Conservation (phyloP, 2,888 invertebrate genomes). For the Nineta flava region DNA sequence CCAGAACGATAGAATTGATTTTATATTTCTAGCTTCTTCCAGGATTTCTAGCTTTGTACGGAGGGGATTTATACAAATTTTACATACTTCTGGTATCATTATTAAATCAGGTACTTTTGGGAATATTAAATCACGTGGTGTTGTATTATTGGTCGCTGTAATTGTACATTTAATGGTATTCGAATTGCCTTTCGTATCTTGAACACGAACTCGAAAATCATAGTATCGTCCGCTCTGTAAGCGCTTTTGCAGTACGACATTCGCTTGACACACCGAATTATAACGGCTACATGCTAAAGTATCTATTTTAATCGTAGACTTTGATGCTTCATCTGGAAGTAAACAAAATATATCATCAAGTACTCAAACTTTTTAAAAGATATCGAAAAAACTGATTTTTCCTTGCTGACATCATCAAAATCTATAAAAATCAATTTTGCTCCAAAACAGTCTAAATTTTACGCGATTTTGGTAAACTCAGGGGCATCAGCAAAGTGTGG, state of each 20-base stretch:
- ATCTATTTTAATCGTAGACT: slow-evolving; percentile 61
- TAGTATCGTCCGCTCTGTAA: slow-evolving; percentile 70
- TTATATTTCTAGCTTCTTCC: too few species aligned
- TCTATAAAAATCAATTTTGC: too few species aligned
- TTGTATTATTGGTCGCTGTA: slow-evolving; percentile 63
- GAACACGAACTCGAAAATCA: slow-evolving; percentile 49
- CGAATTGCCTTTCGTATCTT: slow-evolving; percentile 63
- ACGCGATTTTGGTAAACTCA: too few species aligned
- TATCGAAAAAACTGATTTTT: too few species aligned
- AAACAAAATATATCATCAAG: too few species aligned
- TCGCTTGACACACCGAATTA: slow-evolving; percentile 80
- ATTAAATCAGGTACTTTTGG: slow-evolving; percentile 65
- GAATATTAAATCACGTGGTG: slow-evolving; percentile 67
- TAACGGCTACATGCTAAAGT: slow-evolving; percentile 71
- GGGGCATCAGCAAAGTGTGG: too few species aligned
- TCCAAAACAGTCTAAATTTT: too few species aligned
- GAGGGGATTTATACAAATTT: slow-evolving; percentile 14
- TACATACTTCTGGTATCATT: slow-evolving; percentile 53
- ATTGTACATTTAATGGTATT: slow-evolving; percentile 39
- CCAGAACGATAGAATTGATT: too few species aligned
- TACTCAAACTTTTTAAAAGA: too few species aligned
- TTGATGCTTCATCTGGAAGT: slow-evolving; percentile 46
- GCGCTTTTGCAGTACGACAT: slow-evolving; percentile 60
- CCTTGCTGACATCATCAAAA: too few species aligned
- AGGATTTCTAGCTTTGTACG: too few species aligned